Evolutionary conservation across 2,797 vertebrate genomes (phyloP).

Genomic region (Spatula clypeata): DNA sequence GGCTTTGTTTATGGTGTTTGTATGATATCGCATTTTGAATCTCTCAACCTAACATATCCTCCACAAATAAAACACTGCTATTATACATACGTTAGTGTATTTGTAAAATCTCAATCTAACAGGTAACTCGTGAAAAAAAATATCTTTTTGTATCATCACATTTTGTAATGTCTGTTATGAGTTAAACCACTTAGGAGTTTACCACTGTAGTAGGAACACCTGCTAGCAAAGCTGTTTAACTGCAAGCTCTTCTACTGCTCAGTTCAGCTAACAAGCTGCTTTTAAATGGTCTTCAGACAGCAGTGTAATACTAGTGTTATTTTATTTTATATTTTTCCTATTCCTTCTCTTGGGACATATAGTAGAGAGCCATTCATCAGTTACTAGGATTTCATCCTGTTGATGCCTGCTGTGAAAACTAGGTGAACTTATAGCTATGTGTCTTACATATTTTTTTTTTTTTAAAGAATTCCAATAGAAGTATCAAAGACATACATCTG

Average conservation of each 20-base stretch:
- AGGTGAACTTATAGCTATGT: background rate
- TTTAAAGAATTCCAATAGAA: background rate
- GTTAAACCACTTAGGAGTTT: conserved; percentile 59
- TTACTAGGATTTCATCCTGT: conserved; percentile 64
- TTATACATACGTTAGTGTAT: fast-evolving
- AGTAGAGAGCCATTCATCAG: conserved; percentile 64
- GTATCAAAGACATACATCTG: background rate
- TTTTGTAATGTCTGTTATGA: background rate
- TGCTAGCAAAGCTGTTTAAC: conserved; percentile 71
- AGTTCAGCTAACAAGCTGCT: conserved; percentile 75
- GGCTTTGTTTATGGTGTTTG: background rate
- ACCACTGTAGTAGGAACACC: conserved; percentile 53
- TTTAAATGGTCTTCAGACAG: conserved; percentile 70
- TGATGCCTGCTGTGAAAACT: conserved; percentile 41
- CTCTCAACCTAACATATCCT: background rate
- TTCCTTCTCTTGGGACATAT: conserved; percentile 58
- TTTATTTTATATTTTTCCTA: background rate
- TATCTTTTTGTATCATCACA: background rate
- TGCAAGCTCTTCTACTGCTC: conserved; percentile 60
- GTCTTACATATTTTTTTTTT: background rate
- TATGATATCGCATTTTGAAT: background rate
- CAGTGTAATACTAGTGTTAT: background rate
- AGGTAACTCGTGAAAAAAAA: background rate
- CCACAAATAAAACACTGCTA: background rate
- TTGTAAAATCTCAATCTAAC: background rate